A percentile compares a stretch with the other conserved stretches of the same genome.
These are phyloP conservation scores for Limenitis camilla DNA, from an alignment of 2,888 invertebrate genomes.

Conservation along the genomic window DNA sequence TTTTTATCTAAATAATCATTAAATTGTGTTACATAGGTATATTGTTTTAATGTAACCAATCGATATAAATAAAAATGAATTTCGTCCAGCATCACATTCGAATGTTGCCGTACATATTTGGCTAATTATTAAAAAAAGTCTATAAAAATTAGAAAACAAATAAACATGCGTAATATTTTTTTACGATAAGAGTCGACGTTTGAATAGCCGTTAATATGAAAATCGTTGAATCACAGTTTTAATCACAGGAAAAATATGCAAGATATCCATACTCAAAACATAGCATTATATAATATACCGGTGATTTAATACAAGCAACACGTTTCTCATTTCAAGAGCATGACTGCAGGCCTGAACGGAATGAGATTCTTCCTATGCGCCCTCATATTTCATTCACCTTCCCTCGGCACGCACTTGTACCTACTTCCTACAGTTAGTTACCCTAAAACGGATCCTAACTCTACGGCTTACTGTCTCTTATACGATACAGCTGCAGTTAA, in stretches of 20 bases:
- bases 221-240: too few relatives aligned
- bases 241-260: neutral
- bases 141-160: too few relatives aligned
- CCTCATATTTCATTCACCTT: slow-evolving; percentile 59
- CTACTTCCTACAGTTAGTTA: slow-evolving; percentile 30
- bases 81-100: too few relatives aligned
- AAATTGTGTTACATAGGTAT: too few relatives aligned
- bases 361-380: slow-evolving; percentile 61
- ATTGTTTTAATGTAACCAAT: too few relatives aligned
- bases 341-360: slow-evolving; percentile 48
- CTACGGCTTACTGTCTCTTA: slow-evolving; percentile 39
- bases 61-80: too few relatives aligned
- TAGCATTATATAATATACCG: neutral
- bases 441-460: slow-evolving; percentile 35
- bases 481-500: slow-evolving; percentile 27
- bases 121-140: too few relatives aligned
- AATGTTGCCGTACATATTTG: too few relatives aligned
- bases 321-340: slow-evolving; percentile 31
- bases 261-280: neutral
- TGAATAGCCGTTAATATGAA: too few relatives aligned
- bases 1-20: slow-evolving; percentile 32
- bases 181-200: too few relatives aligned
- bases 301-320: slow-evolving; percentile 19
- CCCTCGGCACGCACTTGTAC: slow-evolving; percentile 41
- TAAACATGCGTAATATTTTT: too few relatives aligned